phyloP scores from a whole-genome alignment of 2,113 vertebrate species.

The Xenus cinereus region DNA sequence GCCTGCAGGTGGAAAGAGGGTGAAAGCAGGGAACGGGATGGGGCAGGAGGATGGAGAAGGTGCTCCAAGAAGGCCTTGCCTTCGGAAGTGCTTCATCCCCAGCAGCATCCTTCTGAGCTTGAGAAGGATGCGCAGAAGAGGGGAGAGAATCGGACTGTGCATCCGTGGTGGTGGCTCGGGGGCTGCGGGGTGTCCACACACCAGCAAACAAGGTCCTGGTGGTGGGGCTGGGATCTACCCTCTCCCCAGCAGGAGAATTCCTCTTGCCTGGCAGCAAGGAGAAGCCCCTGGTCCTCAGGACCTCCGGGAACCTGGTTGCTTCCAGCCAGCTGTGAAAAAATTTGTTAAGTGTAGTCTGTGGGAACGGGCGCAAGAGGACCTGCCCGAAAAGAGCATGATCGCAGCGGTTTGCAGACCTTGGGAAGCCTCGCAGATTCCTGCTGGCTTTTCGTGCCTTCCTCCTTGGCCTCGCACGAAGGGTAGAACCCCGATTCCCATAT shows the following conservation, averaged over 20 bases:
- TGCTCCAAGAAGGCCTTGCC: neutral
- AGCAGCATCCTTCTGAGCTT: neutral
- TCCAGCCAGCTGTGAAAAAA: neutral
- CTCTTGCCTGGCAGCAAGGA: neutral
- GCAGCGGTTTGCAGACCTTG: neutral
- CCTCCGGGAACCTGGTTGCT: neutral
- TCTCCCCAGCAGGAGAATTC: neutral
- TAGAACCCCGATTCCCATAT: neutral
- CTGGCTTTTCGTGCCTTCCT: neutral
- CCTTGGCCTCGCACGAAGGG: neutral
- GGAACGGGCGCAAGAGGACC: neutral
- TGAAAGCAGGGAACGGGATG: neutral
- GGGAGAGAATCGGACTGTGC: fast-evolving
- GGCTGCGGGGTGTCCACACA: fast-evolving
- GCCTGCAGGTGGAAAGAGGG: neutral
- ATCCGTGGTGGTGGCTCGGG: fast-evolving
- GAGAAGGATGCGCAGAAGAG: neutral
- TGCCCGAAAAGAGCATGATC: neutral
- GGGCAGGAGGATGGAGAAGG: neutral
- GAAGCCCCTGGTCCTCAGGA: fast-evolving
- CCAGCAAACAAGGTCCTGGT: neutral
- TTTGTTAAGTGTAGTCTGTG: fast-evolving
- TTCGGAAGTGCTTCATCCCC: neutral
- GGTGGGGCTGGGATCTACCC: neutral
- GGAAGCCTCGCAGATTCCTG: neutral